Percentiles rank a stretch among this genome's conserved stretches.
These are phyloP conservation scores for Pristionchus maxplancki DNA, from an alignment of 2,888 invertebrate species.

Conservation along the genomic window DNA sequence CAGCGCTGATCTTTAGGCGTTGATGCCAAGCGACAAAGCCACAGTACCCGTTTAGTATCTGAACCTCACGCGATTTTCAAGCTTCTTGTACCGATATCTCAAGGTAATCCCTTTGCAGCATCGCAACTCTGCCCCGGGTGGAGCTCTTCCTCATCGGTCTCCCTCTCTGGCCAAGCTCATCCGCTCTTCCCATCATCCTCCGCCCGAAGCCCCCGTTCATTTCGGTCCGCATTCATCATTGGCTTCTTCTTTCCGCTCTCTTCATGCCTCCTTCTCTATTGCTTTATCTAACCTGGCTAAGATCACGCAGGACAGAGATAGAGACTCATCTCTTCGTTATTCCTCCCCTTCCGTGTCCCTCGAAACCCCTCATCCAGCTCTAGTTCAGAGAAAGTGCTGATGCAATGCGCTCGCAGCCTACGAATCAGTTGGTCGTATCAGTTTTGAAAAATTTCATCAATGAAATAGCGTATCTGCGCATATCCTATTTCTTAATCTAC, in stretches of 20 bases:
- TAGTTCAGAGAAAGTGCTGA: not conserved
- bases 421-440: not conserved
- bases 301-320: not conserved
- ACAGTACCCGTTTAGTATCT: too few species aligned
- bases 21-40: too few species aligned
- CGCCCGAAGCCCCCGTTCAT: slow-evolving; percentile 50
- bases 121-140: slow-evolving; percentile 72
- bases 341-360: not conserved
- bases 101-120: slow-evolving; percentile 58
- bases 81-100: too few species aligned
- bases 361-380: not conserved
- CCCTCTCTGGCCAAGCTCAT: slow-evolving; percentile 50
- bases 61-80: too few species aligned
- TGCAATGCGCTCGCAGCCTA: not conserved
- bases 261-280: not conserved
- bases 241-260: not conserved
- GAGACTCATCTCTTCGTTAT: not conserved
- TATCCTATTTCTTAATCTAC: not conserved
- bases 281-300: not conserved
- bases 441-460: not conserved
- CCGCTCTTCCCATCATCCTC: not conserved
- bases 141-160: slow-evolving; percentile 63
- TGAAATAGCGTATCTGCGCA: not conserved
- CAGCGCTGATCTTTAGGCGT: too few species aligned
- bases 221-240: slow-evolving; percentile 47